Evolutionary conservation across 53 echinoderm and acorn worm species (phyloP).

Genomic region (Henricia sp.): DNA sequence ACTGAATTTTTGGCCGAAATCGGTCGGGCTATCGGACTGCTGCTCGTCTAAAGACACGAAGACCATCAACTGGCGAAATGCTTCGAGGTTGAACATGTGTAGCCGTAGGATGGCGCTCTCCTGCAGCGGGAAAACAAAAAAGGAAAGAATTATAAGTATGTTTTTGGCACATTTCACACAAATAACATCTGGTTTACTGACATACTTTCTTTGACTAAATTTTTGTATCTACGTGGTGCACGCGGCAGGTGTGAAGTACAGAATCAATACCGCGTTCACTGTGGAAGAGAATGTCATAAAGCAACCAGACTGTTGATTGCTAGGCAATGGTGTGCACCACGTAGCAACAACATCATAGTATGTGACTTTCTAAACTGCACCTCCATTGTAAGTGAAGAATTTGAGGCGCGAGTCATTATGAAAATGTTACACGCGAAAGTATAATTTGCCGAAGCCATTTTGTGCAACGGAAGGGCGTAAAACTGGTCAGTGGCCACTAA

Average conservation of each 20-base stretch:
- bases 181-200: too few relatives aligned
- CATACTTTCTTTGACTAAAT: neutral
- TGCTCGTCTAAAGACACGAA: neutral
- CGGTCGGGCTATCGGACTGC: neutral
- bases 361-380: too few relatives aligned
- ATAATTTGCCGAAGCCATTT: neutral
- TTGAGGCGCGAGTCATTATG: too few relatives aligned
- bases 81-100: neutral
- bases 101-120: slow-evolving; percentile 22
- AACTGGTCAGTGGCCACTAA: neutral
- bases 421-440: too few relatives aligned
- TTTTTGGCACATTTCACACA: neutral
- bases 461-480: neutral
- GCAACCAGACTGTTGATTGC: too few relatives aligned
- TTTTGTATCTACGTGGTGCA: neutral
- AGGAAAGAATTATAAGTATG: neutral
- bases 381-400: too few relatives aligned
- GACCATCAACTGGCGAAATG: slow-evolving; percentile 17
- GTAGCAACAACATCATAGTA: too few relatives aligned
- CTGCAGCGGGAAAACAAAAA: neutral
- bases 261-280: too few relatives aligned
- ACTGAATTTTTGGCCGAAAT: slow-evolving; percentile 13
- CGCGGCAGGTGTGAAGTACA: too few relatives aligned
- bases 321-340: too few relatives aligned
- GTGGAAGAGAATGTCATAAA: too few relatives aligned